Evolutionary conservation across 2,113 vertebrate species (phyloP).

Genomic region (Cephalopholis sonnerati): DNA sequence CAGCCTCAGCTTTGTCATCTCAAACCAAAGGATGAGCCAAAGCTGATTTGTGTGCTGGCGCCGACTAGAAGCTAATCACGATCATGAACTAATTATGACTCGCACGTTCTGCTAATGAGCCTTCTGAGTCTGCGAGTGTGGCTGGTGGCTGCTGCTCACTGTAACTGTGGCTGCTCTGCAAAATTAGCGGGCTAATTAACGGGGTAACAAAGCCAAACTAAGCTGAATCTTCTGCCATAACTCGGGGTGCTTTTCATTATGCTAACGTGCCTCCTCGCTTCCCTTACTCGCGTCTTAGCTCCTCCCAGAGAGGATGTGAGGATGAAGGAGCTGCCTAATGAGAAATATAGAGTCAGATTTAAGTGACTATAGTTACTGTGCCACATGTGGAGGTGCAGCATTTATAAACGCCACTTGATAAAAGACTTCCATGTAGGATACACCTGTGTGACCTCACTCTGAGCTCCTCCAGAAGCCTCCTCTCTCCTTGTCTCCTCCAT

Average conservation of each 20-base stretch:
- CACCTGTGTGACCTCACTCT: too few relatives aligned
- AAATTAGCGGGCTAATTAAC: background rate
- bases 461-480: too few relatives aligned
- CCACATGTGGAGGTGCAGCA: too few relatives aligned
- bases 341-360: too few relatives aligned
- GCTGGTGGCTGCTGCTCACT: background rate
- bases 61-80: background rate
- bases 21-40: constrained; percentile 2
- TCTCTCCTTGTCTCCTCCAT: too few relatives aligned
- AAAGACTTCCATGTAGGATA: too few relatives aligned
- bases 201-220: background rate
- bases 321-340: too few relatives aligned
- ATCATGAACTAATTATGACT: constrained; percentile 9
- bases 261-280: too few relatives aligned
- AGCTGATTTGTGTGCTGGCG: constrained; percentile 5
- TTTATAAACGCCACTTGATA: too few relatives aligned
- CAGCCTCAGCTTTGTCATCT: background rate
- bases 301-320: too few relatives aligned
- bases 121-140: background rate
- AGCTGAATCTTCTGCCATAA: background rate
- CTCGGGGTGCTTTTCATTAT: background rate
- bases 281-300: too few relatives aligned
- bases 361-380: too few relatives aligned
- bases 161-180: background rate
- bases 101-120: background rate